Evolutionary conservation across 2,113 vertebrate genomes (phyloP).

Genomic region (Gobiocypris rarus): DNA sequence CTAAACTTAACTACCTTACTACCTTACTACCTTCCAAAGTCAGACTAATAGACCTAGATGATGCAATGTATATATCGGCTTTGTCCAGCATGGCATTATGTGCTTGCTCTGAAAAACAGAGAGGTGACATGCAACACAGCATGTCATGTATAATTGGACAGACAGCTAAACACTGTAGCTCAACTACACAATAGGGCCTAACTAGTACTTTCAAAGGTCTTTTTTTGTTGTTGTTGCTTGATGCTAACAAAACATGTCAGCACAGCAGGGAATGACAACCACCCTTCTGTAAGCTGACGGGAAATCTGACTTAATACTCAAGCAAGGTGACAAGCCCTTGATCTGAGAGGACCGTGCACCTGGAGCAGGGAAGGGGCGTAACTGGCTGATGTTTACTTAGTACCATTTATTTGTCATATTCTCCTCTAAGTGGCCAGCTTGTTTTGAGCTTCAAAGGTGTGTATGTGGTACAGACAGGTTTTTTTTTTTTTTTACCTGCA

Average conservation of each 20-base stretch:
- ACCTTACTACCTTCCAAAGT: background rate
- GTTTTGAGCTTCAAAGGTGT: background rate
- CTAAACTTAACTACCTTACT: no score
- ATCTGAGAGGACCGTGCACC: background rate
- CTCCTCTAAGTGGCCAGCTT: background rate
- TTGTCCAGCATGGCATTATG: background rate
- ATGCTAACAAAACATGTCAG: conserved; percentile 1
- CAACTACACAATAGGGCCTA: background rate
- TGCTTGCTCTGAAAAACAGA: background rate
- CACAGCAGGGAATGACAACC: background rate
- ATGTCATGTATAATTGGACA: background rate
- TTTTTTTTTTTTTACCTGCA: background rate
- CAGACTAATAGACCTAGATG: background rate
- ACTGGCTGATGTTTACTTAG: background rate
- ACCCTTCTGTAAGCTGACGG: background rate
- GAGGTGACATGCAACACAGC: background rate
- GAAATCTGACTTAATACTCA: conserved; percentile 11
- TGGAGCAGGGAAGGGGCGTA: background rate
- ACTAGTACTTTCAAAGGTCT: background rate
- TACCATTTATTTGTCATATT: background rate
- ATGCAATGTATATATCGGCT: background rate
- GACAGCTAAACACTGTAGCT: background rate
- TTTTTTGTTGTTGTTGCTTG: background rate
- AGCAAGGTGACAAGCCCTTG: background rate
- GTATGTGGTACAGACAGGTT: background rate